Evolutionary conservation across 2,888 invertebrate genomes (phyloP).

Genomic region (Psylliodes chrysocephalus): DNA sequence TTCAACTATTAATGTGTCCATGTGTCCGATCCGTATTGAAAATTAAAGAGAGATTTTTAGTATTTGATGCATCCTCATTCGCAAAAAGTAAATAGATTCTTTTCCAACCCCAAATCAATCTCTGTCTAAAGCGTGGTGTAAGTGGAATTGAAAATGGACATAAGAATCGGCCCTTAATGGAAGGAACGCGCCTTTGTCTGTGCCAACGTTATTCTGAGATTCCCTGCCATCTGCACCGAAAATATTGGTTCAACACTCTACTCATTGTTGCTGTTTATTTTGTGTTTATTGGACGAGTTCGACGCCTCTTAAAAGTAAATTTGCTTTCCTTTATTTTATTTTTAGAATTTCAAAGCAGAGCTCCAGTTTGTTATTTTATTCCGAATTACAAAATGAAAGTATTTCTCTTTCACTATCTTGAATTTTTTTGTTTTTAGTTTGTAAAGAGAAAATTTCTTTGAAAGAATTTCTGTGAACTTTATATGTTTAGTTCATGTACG

Average conservation of each 20-base stretch:
- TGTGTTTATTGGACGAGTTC: conserved; percentile 9
- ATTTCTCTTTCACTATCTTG: too few species aligned
- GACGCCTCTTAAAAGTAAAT: conserved; percentile 4
- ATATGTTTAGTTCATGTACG: too few species aligned
- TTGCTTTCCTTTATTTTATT: not conserved
- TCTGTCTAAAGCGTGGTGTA: conserved; percentile 43
- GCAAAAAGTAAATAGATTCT: conserved; percentile 44
- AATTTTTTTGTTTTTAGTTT: too few species aligned
- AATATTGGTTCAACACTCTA: conserved; percentile 11
- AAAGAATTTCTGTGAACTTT: too few species aligned
- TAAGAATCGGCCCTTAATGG: conserved; percentile 22
- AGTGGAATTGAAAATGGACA: conserved; percentile 37
- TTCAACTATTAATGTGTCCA: conserved; percentile 44
- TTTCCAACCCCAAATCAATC: conserved; percentile 46
- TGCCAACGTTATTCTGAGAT: conserved; percentile 11
- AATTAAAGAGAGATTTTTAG: conserved; percentile 42
- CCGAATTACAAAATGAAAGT: not conserved
- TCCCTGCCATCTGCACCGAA: conserved; percentile 13
- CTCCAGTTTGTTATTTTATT: not conserved
- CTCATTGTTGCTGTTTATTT: conserved; percentile 9
- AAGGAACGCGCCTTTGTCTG: conserved; percentile 12
- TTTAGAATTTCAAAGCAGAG: not conserved
- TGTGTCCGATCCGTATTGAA: conserved; percentile 41
- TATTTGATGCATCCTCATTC: conserved; percentile 41
- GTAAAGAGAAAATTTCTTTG: too few species aligned